These are phyloP conservation scores for Craseonycteris thonglongyai DNA, from an alignment of 2,113 vertebrate genomes.

Conservation along the genomic window DNA sequence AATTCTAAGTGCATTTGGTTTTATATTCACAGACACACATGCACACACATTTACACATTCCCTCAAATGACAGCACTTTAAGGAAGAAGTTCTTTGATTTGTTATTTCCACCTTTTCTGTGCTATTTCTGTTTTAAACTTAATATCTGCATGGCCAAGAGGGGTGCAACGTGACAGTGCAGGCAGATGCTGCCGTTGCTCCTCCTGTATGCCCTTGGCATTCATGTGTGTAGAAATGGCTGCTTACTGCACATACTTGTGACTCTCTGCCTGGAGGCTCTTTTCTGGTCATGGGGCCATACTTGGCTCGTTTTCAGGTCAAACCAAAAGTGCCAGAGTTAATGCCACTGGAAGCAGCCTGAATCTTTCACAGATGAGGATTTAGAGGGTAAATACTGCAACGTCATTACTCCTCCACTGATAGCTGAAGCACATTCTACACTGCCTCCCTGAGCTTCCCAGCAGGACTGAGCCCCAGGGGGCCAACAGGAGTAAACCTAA, in stretches of 20 bases:
- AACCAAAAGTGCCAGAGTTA: not conserved
- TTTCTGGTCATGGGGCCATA: not conserved
- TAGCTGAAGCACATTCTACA: not conserved
- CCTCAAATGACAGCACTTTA: not conserved
- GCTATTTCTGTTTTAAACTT: not conserved
- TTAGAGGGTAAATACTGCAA: not conserved
- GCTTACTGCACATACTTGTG: not conserved
- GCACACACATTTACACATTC: not conserved
- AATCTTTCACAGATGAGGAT: not conserved
- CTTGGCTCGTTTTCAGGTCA: not conserved
- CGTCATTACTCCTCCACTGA: not conserved
- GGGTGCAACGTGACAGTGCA: not conserved
- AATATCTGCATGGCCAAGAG: not conserved
- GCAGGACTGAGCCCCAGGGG: not conserved
- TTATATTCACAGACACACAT: not conserved
- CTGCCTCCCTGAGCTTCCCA: not conserved
- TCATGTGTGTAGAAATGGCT: not conserved
- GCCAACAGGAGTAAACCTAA: not conserved
- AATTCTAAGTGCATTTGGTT: not conserved
- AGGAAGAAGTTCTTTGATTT: not conserved
- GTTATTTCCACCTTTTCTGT: not conserved
- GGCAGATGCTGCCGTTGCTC: not conserved
- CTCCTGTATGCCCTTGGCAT: rapidly evolving
- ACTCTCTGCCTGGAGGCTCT: not conserved
- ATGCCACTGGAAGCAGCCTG: not conserved